phyloP scores from a whole-genome alignment of 2,888 invertebrate species.

The Chalcosyrphus nemorum region DNA sequence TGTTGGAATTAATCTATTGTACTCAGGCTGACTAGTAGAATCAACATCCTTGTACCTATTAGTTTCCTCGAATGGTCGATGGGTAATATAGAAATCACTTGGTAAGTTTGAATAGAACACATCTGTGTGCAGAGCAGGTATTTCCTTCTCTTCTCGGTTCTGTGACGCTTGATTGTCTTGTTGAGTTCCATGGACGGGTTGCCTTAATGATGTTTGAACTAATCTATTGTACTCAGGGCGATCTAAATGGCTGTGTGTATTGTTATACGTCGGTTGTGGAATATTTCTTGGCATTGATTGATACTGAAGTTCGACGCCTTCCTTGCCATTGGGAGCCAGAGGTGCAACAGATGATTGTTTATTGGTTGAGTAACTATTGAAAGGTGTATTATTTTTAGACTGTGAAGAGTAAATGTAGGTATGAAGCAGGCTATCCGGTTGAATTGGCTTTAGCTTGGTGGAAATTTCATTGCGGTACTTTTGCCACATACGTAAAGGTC shows the following conservation, averaged over 20 bases:
- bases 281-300: background rate
- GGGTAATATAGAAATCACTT: background rate
- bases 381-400: background rate
- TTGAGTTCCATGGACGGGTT: background rate
- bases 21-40: too few species aligned
- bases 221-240: too few species aligned
- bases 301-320: background rate
- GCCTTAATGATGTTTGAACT: too few species aligned
- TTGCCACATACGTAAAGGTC: conserved; percentile 35
- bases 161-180: background rate
- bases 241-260: background rate
- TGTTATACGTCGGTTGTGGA: background rate
- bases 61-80: background rate
- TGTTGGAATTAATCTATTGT: too few species aligned
- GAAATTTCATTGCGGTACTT: background rate
- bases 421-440: conserved; percentile 28
- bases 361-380: background rate
- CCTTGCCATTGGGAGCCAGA: background rate
- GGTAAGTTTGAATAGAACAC: background rate
- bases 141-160: conserved; percentile 10
- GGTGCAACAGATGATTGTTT: background rate
- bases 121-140: background rate
- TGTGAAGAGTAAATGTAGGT: conserved; percentile 38
- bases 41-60: too few species aligned
- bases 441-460: too few species aligned